Base-by-base conservation (phyloP, 2,888 invertebrate genomes). In the Agriopis leucophaearia region DNA sequence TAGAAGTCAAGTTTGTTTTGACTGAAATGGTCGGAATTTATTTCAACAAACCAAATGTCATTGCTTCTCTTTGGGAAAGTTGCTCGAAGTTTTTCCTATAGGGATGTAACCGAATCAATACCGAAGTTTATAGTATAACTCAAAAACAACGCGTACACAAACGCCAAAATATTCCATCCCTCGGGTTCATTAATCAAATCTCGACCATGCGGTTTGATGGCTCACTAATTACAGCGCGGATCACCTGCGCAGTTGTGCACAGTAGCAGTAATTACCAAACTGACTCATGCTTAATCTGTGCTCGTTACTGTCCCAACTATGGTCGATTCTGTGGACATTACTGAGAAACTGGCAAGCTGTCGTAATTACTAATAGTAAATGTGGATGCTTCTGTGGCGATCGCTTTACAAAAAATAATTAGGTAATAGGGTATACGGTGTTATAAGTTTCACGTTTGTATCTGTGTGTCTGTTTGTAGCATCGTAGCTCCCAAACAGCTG, bases 211-310 rank as follows among this genome's bases (percentile, higher is more conserved):
- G 91, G 91, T 88, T 88, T 90, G 89, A 91, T 90, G 88, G 87
- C 90, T 83, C 87, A 86, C 91, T 92, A 93, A 93, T 92, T 92
- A 92, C 91, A 89, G 90, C 88, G 66, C 44, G 66, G 69, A 74
- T 72, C 67, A 73, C 70, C 74, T 71, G 72, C 80, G 81, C 78
- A 78, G 82, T 79, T 78, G 47, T 50, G 59, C 58, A 59, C 48
- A 38, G 58, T 50, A 40, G 80, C 82, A 81, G 81, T 86, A 86
- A 88, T 88, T 84, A 85, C 77, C 81, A 82, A 79, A 86, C 84
- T 83, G 80, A 84, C 82, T 81, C 2, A 8, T 57, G 8, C 35
- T 40, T 38, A 50, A 56, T 60, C 66, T 50, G 66, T 61, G 66
- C 18, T 13, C 15, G n/a, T 55, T 50, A 15, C 27, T 12, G 38